phyloP scores from a whole-genome alignment of 2,113 vertebrate genomes.

The Chamaetylas fuelleborni region DNA sequence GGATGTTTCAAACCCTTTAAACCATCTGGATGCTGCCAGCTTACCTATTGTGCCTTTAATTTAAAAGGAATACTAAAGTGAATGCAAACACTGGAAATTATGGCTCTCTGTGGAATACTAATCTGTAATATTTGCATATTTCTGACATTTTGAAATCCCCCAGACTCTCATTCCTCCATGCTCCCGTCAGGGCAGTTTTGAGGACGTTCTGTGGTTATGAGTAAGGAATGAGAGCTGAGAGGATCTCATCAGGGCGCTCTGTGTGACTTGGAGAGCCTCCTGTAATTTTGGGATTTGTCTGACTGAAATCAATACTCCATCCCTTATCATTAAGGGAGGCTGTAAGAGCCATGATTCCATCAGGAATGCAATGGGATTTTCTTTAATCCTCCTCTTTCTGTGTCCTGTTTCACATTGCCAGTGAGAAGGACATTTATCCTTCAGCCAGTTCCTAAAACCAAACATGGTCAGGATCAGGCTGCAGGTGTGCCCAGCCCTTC shows the following conservation, averaged over 20 bases:
- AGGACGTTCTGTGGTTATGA: not conserved
- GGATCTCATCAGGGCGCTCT: not conserved
- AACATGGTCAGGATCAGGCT: not conserved
- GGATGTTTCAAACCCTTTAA: constrained; percentile 22
- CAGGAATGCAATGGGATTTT: not conserved
- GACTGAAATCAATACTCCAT: not conserved
- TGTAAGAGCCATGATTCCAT: not conserved
- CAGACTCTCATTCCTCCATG: not conserved
- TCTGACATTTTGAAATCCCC: constrained; percentile 32
- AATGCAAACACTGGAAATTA: constrained; percentile 54
- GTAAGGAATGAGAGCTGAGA: not conserved
- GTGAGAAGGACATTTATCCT: not conserved
- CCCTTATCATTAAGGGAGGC: not conserved
- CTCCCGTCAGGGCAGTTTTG: not conserved
- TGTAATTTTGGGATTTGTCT: not conserved
- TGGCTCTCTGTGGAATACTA: constrained; percentile 34
- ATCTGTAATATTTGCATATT: not conserved
- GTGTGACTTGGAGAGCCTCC: not conserved
- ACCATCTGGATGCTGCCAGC: not conserved
- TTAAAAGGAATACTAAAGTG: constrained; percentile 46
- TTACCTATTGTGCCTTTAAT: constrained; percentile 56
- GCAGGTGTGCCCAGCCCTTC: not conserved
- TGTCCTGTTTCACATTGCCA: not conserved
- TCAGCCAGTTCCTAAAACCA: not conserved
- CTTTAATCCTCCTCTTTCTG: fast-evolving